A percentile compares a stretch with the other conserved stretches of the same genome.
phyloP scores from a whole-genome alignment of 2,888 invertebrate genomes.

The Drosophila rellima region DNA sequence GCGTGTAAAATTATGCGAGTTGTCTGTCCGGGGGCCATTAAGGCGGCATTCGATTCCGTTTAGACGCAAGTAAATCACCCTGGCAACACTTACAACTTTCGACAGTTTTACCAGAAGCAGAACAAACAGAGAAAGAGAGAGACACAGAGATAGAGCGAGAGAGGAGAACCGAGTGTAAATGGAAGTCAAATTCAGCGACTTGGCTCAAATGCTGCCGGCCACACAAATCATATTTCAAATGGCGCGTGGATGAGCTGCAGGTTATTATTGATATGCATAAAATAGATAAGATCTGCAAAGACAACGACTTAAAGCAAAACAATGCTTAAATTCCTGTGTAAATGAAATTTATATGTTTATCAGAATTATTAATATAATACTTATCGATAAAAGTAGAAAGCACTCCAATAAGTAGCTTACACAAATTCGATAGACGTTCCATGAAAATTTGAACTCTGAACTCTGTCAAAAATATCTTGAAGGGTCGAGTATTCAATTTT shows the following conservation, averaged over 20 bases:
- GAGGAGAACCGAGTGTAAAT: neutral
- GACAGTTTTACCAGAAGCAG: constrained; percentile 76
- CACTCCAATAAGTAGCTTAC: neutral
- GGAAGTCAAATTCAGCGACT: constrained; percentile 20
- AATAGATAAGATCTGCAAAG: constrained; percentile 54
- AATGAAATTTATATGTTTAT: neutral
- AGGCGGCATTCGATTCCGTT: constrained; percentile 80
- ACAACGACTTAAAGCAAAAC: constrained; percentile 48
- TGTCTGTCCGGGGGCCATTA: constrained; percentile 77
- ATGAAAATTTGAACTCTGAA: neutral
- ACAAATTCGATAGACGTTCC: neutral
- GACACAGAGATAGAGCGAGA: neutral
- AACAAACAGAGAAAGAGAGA: neutral
- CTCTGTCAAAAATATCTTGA: neutral
- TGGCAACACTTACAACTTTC: constrained; percentile 80
- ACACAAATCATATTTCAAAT: constrained; percentile 77
- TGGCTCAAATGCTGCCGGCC: constrained; percentile 55
- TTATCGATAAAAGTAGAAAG: neutral
- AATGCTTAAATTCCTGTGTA: constrained; percentile 12
- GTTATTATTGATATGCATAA: constrained; percentile 58
- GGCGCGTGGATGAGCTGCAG: constrained; percentile 60
- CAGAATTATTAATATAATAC: neutral
- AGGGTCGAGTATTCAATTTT: neutral
- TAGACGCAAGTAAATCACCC: constrained; percentile 70
- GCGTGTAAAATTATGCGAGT: constrained; percentile 71